Base-by-base conservation (phyloP, 2,888 invertebrate genomes). In the Ctena decussata region DNA sequence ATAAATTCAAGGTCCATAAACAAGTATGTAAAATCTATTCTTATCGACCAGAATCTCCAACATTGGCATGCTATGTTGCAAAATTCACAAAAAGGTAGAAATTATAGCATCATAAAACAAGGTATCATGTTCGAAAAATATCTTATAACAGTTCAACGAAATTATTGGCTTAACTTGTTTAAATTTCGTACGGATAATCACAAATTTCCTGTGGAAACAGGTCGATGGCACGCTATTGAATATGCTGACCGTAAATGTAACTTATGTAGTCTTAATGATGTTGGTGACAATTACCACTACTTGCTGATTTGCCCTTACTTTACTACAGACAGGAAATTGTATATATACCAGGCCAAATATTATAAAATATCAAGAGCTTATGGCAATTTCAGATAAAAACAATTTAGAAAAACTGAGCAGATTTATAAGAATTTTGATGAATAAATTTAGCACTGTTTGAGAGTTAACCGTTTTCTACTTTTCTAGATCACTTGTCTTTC, bases 41-140 rank as follows among this genome's bases (percentile, higher is more conserved):
- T 70, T 5, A 32, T 69, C 32, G 46, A 77, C 18, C 69, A 77
- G 41, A 69, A 44, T 39, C 27, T 32, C 1, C 77, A 77, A 70
- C 27, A 41, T 6, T 71, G 46, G 46, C 21, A 24, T 21, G 21
- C 11, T 18, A 24, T 70, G 12, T 24, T 71, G 15, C n/a, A 27
- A 46, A 71, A 35, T 3, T 78, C 70, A 8, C 24, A 49, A 5
- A 70, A 78, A n/a, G 70, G 32, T n/a, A 41, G 46, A 70, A 70
- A 49, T 18, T 77, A 77, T 46, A 12, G 8, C 5, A 18, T 27
- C 15, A 49, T 70, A 30, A 78, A 78, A 21, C 18, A 39, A 1
- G 27, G 37, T 27, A 18, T 65, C 1, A 32, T 2, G 35, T 37
- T 71, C 1, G 53, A 71, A 24, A 0, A 78, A 37, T 71, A 78